These are phyloP conservation scores for Dastarcus helophoroides DNA, from an alignment of 2,888 invertebrate genomes.

Conservation along the genomic window DNA sequence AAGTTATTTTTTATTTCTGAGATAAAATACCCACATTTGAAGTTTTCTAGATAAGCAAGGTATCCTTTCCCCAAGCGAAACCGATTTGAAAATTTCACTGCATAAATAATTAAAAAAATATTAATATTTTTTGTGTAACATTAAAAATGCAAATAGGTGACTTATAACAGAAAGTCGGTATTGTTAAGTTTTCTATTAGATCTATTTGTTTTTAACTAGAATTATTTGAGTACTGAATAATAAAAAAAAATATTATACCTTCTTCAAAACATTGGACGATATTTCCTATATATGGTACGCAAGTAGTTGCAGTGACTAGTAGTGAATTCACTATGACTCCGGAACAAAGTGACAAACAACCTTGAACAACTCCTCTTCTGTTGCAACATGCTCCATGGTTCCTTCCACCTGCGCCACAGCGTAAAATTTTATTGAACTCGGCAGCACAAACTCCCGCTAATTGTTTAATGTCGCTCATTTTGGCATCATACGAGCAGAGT, in stretches of 20 bases:
- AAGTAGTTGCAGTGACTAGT: conserved; percentile 52
- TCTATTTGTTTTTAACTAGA: conserved; percentile 1
- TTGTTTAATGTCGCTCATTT: conserved; percentile 65
- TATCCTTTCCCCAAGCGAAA: no score
- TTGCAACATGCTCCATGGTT: conserved; percentile 68
- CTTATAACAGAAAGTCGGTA: no score
- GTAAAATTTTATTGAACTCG: conserved; percentile 61
- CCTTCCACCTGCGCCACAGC: conserved; percentile 53
- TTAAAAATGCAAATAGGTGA: no score
- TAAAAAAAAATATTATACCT: no score
- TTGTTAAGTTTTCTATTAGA: no score
- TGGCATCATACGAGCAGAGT: conserved; percentile 71
- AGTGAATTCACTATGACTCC: conserved; percentile 52
- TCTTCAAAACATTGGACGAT: conserved; percentile 79
- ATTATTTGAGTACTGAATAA: no score
- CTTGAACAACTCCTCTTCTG: conserved; percentile 56
- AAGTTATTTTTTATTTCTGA: no score
- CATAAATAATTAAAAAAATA: no score
- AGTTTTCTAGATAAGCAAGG: no score
- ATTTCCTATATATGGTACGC: conserved; percentile 72
- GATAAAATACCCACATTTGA: no score
- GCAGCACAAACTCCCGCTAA: conserved; percentile 63
- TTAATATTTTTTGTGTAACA: no score
- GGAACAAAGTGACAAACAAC: conserved; percentile 62
- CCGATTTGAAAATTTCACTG: no score